phyloP scores from a whole-genome alignment of 2,888 invertebrate species.

The Ormyrus pomaceus region DNA sequence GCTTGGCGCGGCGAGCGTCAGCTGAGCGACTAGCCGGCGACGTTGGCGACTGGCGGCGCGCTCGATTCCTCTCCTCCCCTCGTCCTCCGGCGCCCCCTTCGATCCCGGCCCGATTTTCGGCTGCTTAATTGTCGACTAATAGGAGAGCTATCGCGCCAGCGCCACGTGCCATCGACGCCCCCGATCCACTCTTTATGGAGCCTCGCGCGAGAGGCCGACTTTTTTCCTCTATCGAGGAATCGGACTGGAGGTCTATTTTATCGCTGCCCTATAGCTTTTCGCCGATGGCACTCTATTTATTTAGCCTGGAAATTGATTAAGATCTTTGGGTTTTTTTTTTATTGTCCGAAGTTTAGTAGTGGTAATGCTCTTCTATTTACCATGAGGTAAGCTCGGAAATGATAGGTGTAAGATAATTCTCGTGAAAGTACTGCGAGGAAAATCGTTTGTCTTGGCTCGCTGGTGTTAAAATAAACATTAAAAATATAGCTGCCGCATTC shows the following conservation, averaged over 20 bases:
- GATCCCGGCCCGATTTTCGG: conserved; percentile 11
- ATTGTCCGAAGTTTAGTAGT: background rate
- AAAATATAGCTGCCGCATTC: too few relatives aligned
- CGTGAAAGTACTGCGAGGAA: too few relatives aligned
- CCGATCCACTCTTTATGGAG: too few relatives aligned
- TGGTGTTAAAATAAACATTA: too few relatives aligned
- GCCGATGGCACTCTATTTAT: background rate
- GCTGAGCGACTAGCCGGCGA: conserved; percentile 60
- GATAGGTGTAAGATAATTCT: too few relatives aligned
- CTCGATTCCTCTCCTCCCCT: background rate
- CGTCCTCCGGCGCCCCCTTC: conserved; percentile 17
- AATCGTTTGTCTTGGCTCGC: too few relatives aligned
- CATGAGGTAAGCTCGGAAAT: too few relatives aligned
- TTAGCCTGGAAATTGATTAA: background rate
- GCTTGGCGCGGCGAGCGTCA: conserved; percentile 58
- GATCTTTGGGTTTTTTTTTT: conserved; percentile 17
- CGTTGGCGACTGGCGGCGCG: background rate
- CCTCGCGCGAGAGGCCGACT: too few relatives aligned
- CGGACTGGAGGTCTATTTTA: background rate
- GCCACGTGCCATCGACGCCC: too few relatives aligned
- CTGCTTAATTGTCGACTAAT: conserved; percentile 38
- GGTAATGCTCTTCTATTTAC: too few relatives aligned
- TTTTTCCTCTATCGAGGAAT: too few relatives aligned
- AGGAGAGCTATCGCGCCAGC: background rate
- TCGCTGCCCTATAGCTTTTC: background rate